A percentile compares a stretch with the other conserved stretches of the same genome.
These are phyloP conservation scores for Sebastes minor DNA, from an alignment of 2,797 vertebrate genomes.

Conservation along the genomic window DNA sequence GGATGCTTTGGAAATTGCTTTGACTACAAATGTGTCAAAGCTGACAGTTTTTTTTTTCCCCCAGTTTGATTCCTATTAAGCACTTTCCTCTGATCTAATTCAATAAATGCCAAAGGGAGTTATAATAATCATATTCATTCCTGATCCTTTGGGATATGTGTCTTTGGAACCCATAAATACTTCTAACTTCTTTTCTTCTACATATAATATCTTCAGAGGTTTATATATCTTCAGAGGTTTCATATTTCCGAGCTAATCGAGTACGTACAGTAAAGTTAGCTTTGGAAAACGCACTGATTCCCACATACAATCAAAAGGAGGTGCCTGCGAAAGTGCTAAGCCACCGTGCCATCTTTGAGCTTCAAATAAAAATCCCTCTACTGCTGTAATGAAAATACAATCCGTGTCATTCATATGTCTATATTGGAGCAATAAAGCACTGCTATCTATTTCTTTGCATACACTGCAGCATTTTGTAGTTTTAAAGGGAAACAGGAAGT, in stretches of 20 bases:
- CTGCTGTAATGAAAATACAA: slow-evolving; percentile 54
- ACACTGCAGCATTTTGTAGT: slow-evolving; percentile 53
- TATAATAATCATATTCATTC: slow-evolving; percentile 74
- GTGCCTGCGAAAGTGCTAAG: slow-evolving; percentile 59
- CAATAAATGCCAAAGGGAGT: slow-evolving; percentile 78
- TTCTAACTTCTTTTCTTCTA: slow-evolving; percentile 59
- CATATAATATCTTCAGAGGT: slow-evolving; percentile 52
- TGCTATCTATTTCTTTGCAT: slow-evolving; percentile 8
- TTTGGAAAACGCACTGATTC: slow-evolving; percentile 55
- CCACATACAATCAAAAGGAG: slow-evolving; percentile 61
- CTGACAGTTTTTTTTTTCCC: slow-evolving; percentile 59
- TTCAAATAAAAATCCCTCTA: slow-evolving; percentile 47
- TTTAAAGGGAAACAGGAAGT: slow-evolving; percentile 57
- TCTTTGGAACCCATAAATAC: slow-evolving; percentile 76
- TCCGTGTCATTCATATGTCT: slow-evolving; percentile 39
- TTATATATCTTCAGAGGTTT: slow-evolving; percentile 49
- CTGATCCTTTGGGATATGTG: slow-evolving; percentile 69
- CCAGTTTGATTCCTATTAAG: slow-evolving; percentile 77
- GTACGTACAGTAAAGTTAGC: slow-evolving; percentile 50
- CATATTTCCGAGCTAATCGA: slow-evolving; percentile 56
- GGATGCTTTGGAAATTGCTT: slow-evolving; percentile 69
- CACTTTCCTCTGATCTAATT: slow-evolving; percentile 77
- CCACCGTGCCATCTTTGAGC: slow-evolving; percentile 38
- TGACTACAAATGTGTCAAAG: slow-evolving; percentile 75
- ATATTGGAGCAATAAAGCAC: slow-evolving; percentile 39